A percentile compares a stretch with the other conserved stretches of the same genome.
Conservation (phyloP, 1,140 invertebrate species). For the Brevipalpus yothersi region DNA sequence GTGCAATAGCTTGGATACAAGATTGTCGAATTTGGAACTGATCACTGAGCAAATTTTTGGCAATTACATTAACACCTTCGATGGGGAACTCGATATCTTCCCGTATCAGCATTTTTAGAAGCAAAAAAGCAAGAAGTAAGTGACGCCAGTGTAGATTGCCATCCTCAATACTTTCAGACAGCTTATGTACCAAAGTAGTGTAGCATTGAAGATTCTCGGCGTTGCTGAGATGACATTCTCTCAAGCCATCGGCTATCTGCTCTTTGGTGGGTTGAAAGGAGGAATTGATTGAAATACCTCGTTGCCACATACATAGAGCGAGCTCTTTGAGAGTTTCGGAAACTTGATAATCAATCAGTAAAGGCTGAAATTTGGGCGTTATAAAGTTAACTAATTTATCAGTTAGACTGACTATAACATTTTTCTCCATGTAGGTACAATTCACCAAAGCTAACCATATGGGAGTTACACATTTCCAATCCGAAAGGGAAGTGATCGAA, state of each 20-base stretch:
- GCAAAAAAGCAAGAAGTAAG: slow-evolving; percentile 39
- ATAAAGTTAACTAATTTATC: slow-evolving; percentile 28
- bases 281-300: neutral
- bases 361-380: slow-evolving; percentile 24
- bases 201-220: slow-evolving; percentile 30
- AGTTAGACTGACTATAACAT: slow-evolving; percentile 45
- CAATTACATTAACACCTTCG: slow-evolving; percentile 35
- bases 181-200: slow-evolving; percentile 29
- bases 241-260: neutral
- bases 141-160: slow-evolving; percentile 57
- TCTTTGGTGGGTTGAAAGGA: neutral
- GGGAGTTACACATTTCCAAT: slow-evolving; percentile 41
- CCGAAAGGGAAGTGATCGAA: slow-evolving; percentile 36
- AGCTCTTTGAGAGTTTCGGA: neutral
- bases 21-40: slow-evolving; percentile 44
- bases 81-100: slow-evolving; percentile 36
- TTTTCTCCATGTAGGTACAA: slow-evolving; percentile 49
- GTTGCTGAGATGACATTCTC: slow-evolving; percentile 16
- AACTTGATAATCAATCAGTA: slow-evolving; percentile 22
- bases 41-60: slow-evolving; percentile 42
- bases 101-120: slow-evolving; percentile 42
- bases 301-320: neutral
- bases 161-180: slow-evolving; percentile 34
- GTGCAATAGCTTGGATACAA: slow-evolving; percentile 32
- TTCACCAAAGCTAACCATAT: slow-evolving; percentile 48